A percentile compares a stretch with the other conserved stretches of the same genome.
Evolutionary conservation across 2,797 vertebrate genomes (phyloP).

Genomic region (Xiphorhynchus erythropygius): DNA sequence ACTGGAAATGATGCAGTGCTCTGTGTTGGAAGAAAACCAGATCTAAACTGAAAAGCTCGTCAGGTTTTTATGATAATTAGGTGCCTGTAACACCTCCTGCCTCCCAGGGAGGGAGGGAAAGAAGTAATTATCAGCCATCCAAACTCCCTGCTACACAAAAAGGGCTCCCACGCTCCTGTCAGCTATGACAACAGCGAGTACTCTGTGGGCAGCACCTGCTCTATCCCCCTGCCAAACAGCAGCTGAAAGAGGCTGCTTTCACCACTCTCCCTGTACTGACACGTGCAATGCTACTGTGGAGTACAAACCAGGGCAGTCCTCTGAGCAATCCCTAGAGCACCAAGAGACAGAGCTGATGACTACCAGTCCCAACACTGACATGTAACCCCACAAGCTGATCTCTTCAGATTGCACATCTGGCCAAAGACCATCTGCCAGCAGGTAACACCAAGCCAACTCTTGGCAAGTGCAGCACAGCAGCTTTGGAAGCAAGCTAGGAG

Average conservation of each 20-base stretch:
- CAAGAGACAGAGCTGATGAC: background rate
- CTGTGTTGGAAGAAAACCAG: background rate
- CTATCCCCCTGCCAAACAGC: background rate
- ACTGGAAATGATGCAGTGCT: background rate
- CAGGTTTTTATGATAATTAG: background rate
- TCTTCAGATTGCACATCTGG: background rate
- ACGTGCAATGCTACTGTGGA: background rate
- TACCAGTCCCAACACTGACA: background rate
- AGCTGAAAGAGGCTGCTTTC: background rate
- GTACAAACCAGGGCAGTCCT: background rate
- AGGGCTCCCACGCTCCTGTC: conserved; percentile 38
- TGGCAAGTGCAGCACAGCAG: background rate
- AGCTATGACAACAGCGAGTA: conserved; percentile 9
- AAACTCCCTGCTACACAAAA: background rate
- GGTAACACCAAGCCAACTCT: background rate
- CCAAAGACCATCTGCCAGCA: background rate
- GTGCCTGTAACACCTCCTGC: conserved; percentile 10
- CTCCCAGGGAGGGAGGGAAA: background rate
- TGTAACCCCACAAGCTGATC: background rate
- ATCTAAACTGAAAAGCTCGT: background rate
- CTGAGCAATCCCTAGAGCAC: background rate
- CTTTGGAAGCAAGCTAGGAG: background rate
- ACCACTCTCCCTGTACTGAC: background rate
- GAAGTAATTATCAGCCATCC: conserved; percentile 44
- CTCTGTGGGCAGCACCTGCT: background rate